phyloP scores from a whole-genome alignment of 2,888 invertebrate genomes.

The Octodonta nipae region DNA sequence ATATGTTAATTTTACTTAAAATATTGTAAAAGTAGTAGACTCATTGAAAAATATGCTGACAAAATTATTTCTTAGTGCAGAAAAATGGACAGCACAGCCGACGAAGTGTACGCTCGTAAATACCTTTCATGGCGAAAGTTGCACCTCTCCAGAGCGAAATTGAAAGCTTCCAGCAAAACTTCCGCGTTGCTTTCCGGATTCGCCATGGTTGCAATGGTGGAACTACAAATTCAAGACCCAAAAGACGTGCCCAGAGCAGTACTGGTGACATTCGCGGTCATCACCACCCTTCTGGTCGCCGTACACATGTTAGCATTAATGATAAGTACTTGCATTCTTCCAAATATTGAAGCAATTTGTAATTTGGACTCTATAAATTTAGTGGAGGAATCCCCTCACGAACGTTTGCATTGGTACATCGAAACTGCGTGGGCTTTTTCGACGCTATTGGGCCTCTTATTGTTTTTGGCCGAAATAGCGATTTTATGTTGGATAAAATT shows the following conservation, averaged over 20 bases:
- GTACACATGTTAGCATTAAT: conserved; percentile 96
- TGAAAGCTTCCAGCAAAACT: conserved; percentile 95
- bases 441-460: conserved; percentile 79
- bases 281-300: conserved; percentile 88
- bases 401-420: conserved; percentile 83
- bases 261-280: conserved; percentile 83
- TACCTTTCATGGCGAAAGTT: conserved; percentile 80
- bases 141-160: conserved; percentile 88
- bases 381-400: conserved; percentile 80
- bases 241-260: conserved; percentile 66
- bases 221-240: conserved; percentile 69
- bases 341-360: conserved; percentile 94
- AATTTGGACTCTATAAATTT: conserved; percentile 77
- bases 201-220: conserved; percentile 98
- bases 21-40: too few species aligned
- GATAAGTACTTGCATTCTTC: conserved; percentile 97
- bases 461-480: conserved; percentile 89
- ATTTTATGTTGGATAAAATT: conserved; percentile 97
- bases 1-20: too few species aligned
- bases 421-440: conserved; percentile 97
- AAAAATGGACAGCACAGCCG: too few species aligned
- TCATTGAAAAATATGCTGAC: too few species aligned
- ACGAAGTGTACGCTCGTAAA: conserved; percentile 68
- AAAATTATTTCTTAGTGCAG: conserved; percentile 59
- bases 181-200: conserved; percentile 93